A percentile compares a stretch with the other conserved stretches of the same genome.
These are phyloP conservation scores for Halyomorpha halys DNA, from an alignment of 1,140 invertebrate species.

Conservation along the genomic window DNA sequence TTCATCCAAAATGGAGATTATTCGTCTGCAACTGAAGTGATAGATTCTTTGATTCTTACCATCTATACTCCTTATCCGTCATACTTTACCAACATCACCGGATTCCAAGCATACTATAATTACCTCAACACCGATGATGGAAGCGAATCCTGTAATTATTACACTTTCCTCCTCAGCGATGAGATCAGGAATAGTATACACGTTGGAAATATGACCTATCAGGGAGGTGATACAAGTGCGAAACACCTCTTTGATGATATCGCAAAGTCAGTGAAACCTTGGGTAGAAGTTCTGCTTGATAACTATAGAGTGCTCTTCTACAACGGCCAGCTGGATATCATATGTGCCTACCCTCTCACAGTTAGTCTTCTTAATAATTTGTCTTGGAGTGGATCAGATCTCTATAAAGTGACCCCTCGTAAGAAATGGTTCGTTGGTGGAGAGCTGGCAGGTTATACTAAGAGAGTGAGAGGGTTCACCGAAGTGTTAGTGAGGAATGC, in stretches of 20 bases:
- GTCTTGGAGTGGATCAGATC: neutral
- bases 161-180: neutral
- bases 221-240: neutral
- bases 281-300: neutral
- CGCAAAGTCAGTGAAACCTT: neutral
- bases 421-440: neutral
- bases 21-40: neutral
- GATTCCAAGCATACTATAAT: neutral
- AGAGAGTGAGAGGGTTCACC: neutral
- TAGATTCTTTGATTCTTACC: neutral
- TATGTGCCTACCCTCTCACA: neutral
- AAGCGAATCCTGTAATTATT: neutral
- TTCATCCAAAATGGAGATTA: neutral
- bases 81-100: neutral
- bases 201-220: neutral
- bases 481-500: neutral
- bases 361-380: neutral
- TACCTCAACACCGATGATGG: neutral
- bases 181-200: neutral
- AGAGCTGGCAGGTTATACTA: neutral
- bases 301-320: neutral
- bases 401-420: neutral
- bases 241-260: neutral
- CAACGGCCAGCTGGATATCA: neutral
- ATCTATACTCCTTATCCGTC: neutral